Percentiles rank a stretch among this genome's conserved stretches.
Conservation (phyloP, 2,113 vertebrate species). For the Periophthalmodon schlosseri region DNA sequence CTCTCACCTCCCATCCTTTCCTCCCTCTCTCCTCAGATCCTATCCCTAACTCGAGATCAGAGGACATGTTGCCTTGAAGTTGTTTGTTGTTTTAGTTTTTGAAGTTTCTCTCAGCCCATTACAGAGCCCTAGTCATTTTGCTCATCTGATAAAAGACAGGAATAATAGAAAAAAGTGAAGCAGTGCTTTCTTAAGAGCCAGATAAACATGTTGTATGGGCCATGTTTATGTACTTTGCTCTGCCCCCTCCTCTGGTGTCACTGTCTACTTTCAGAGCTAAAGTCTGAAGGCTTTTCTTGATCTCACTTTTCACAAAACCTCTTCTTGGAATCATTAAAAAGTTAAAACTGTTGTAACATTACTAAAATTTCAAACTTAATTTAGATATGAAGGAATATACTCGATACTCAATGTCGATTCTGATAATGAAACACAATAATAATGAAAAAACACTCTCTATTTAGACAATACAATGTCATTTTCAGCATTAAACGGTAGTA, state of each 20-base stretch:
- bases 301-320: too few species aligned
- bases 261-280: too few species aligned
- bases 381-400: too few species aligned
- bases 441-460: too few species aligned
- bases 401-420: too few species aligned
- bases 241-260: background rate
- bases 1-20: background rate
- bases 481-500: too few species aligned
- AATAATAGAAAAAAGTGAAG: background rate
- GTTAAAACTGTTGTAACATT: background rate
- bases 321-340: background rate
- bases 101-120: background rate
- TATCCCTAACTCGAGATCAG: background rate
- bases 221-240: background rate
- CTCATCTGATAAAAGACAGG: background rate
- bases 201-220: background rate
- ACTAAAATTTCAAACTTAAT: too few species aligned
- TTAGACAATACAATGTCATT: too few species aligned
- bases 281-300: background rate
- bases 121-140: background rate
- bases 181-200: background rate
- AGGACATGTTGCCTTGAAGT: background rate
- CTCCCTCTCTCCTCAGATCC: background rate
- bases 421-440: too few species aligned
- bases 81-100: conserved; percentile 4